These are phyloP conservation scores for Silurus aristotelis DNA, from an alignment of 2,797 vertebrate genomes.

Conservation along the genomic window DNA sequence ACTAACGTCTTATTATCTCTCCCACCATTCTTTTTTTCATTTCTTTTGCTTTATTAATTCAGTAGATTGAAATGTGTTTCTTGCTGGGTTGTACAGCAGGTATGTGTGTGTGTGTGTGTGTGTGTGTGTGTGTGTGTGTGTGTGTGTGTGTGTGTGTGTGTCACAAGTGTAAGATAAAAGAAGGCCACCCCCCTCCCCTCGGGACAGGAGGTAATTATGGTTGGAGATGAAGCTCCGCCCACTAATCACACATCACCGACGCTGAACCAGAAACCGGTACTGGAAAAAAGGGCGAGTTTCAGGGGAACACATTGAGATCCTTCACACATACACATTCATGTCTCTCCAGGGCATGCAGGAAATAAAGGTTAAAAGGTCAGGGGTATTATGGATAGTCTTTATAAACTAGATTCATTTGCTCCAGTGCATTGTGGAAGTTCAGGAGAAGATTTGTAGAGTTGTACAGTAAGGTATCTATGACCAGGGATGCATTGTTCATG, in stretches of 20 bases:
- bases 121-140: slow-evolving; percentile 53
- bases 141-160: slow-evolving; percentile 64
- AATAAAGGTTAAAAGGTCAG: slow-evolving; percentile 30
- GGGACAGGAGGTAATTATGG: slow-evolving; percentile 79
- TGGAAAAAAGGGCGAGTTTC: slow-evolving; percentile 74
- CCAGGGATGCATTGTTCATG: background rate
- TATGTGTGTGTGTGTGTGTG: slow-evolving; percentile 60
- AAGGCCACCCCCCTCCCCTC: slow-evolving; percentile 69
- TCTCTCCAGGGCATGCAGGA: background rate
- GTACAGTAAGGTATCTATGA: background rate
- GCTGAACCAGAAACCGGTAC: slow-evolving; percentile 76
- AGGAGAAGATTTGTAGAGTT: background rate
- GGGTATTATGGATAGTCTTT: slow-evolving; percentile 1
- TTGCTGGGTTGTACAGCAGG: slow-evolving; percentile 66
- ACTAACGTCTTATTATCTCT: background rate
- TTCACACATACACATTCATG: background rate
- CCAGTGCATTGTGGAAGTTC: background rate
- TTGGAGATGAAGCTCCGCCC: slow-evolving; percentile 71
- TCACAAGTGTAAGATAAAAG: slow-evolving; percentile 66
- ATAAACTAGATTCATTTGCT: background rate
- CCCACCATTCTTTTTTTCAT: background rate
- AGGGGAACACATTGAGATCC: slow-evolving; percentile 57
- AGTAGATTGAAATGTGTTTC: background rate
- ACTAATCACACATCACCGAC: slow-evolving; percentile 79
- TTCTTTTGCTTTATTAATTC: slow-evolving; percentile 12